These are phyloP conservation scores for Calameuta pallipes DNA, from an alignment of 2,888 invertebrate genomes.

Conservation along the genomic window DNA sequence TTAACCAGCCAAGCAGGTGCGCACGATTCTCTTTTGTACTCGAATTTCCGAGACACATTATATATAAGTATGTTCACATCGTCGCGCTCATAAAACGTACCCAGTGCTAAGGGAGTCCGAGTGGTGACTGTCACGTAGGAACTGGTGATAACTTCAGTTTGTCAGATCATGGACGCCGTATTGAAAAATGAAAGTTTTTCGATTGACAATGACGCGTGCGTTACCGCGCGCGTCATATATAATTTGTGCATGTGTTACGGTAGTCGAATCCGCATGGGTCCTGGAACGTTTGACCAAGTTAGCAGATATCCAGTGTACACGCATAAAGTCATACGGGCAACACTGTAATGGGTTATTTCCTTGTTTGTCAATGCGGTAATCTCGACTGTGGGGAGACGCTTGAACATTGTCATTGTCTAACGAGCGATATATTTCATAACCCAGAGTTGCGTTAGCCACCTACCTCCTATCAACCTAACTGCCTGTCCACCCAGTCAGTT, in stretches of 20 bases:
- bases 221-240: neutral
- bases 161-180: neutral
- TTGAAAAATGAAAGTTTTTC: neutral
- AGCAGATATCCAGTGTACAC: neutral
- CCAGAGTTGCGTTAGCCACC: slow-evolving; percentile 29
- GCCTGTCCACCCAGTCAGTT: slow-evolving; percentile 34
- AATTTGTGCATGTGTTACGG: neutral
- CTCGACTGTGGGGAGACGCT: slow-evolving; percentile 17
- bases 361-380: slow-evolving; percentile 45
- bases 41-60: neutral
- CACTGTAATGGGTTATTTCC: slow-evolving; percentile 43
- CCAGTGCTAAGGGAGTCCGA: neutral
- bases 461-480: slow-evolving; percentile 33
- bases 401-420: slow-evolving; percentile 41
- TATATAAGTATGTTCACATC: neutral
- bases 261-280: neutral
- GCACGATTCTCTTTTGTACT: slow-evolving; percentile 23
- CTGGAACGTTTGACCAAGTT: neutral
- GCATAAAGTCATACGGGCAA: neutral
- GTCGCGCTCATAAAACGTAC: neutral
- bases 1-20: slow-evolving; percentile 49
- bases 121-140: neutral
- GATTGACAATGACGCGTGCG: neutral
- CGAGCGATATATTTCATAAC: slow-evolving; percentile 43
- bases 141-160: neutral